Evolutionary conservation across 2,888 invertebrate species (phyloP).

Genomic region (Trissolcus brochymenae): DNA sequence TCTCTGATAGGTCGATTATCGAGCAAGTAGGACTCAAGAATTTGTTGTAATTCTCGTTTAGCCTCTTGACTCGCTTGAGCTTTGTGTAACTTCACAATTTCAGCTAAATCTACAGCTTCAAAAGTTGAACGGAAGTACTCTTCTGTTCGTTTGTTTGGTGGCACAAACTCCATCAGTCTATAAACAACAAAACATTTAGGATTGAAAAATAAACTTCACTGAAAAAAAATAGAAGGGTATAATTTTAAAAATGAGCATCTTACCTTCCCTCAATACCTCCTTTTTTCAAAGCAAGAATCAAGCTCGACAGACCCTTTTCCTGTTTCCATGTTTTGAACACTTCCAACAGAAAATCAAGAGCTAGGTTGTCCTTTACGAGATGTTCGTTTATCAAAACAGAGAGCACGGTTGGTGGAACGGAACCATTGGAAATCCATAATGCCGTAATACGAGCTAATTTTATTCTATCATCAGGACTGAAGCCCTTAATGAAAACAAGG

Average conservation of each 20-base stretch:
- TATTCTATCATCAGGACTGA: conserved; percentile 90
- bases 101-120: conserved; percentile 86
- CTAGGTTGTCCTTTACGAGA: conserved; percentile 94
- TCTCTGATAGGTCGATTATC: conserved; percentile 92
- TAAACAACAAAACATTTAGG: conserved; percentile 12
- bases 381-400: conserved; percentile 94
- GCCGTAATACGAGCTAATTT: conserved; percentile 97
- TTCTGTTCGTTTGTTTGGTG: conserved; percentile 94
- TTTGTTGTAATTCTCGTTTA: conserved; percentile 85
- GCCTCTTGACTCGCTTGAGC: conserved; percentile 90
- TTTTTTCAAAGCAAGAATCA: conserved; percentile 91
- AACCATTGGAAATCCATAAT: conserved; percentile 94
- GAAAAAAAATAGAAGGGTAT: background rate
- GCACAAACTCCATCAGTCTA: conserved; percentile 94
- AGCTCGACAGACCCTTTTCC: conserved; percentile 90
- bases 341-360: conserved; percentile 95
- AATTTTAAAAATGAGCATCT: conserved; percentile 7
- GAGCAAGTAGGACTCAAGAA: conserved; percentile 89
- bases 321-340: conserved; percentile 94
- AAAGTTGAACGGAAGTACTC: conserved; percentile 90
- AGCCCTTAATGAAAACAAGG: conserved; percentile 95
- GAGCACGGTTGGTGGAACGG: conserved; percentile 92
- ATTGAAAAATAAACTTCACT: background rate
- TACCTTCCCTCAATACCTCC: conserved; percentile 85
- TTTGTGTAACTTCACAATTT: conserved; percentile 88